phyloP scores from a whole-genome alignment of 2,113 vertebrate species.

The Antennarius striatus region DNA sequence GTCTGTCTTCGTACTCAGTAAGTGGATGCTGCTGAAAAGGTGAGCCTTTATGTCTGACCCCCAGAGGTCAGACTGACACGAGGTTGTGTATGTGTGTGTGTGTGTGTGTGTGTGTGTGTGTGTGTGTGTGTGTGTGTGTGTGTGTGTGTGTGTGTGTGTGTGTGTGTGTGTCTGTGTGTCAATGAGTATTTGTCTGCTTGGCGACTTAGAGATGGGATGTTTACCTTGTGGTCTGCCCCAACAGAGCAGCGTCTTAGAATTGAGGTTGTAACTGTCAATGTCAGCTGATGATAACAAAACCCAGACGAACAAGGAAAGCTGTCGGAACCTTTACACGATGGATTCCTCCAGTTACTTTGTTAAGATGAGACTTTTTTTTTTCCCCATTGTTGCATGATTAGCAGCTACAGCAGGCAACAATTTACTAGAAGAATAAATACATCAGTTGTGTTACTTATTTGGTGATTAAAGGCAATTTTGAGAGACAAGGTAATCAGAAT shows the following conservation, averaged over 20 bases:
- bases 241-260: not conserved
- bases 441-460: not conserved
- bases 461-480: not conserved
- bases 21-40: constrained; percentile 75
- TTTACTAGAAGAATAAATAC: not conserved
- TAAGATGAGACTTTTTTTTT: no score
- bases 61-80: constrained; percentile 47
- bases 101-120: constrained; percentile 13
- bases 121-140: constrained; percentile 9
- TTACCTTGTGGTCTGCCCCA: not conserved
- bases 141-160: constrained; percentile 16
- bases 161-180: not conserved
- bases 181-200: no score
- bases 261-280: no score
- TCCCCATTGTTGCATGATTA: constrained; percentile 2
- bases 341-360: no score
- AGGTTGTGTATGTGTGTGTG: constrained; percentile 5
- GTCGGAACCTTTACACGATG: no score
- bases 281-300: no score
- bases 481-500: not conserved
- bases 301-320: no score
- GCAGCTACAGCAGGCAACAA: not conserved
- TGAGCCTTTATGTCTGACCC: constrained; percentile 69
- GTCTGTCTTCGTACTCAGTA: constrained; percentile 55
- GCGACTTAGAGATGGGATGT: not conserved